Evolutionary conservation across 2,888 invertebrate genomes (phyloP), one percentile per base, ranked within the genome.

Genomic region (Noctuana brunneofusca): DNA sequence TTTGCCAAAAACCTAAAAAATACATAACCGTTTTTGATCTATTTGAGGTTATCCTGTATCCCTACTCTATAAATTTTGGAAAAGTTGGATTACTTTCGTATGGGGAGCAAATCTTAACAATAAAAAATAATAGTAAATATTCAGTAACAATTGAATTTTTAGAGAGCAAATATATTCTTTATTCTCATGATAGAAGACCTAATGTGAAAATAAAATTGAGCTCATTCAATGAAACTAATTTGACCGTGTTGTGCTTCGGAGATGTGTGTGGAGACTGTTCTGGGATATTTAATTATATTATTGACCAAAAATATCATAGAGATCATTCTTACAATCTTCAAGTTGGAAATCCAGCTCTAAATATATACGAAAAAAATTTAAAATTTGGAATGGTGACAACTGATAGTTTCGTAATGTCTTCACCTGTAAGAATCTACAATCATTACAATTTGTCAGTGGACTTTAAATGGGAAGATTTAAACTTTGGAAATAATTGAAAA

Each of bases 371-470:
- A 2, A 84, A 78, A 68, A 69, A 49, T 63, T 70, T 89, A 46
- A 91, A 88, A 66, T 90, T 90, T 71, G 91, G 91, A n/a, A 90
- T 90, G 90, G 83, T 85, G 8, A 84, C 86, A 14, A 78, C 76
- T 52, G 91, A 91, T 68, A 75, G 70, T 67, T 90, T 88, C 67
- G 64, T 87, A 2, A 83, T 82, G n/a, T 84, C 86, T 4, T 84
- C 86, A 3, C 85, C 88, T 1, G 66, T 90, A 48, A 79, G 73
- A 74, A 83, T 91, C 67, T 73, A 75, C 60, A 91, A 91, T 70
- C 20, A 80, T 55, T 91, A 81, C 66, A 89, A 91, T 70, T 73
- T 85, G 48, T 66, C 78, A 27, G 76, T 88, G 12, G 65, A 78
- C 24, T 89, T 83, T 70, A 68, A 70, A 63, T 91, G 90, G 89